These are phyloP conservation scores for Drosophila truncata DNA, from an alignment of 1,140 invertebrate species.

Conservation along the genomic window DNA sequence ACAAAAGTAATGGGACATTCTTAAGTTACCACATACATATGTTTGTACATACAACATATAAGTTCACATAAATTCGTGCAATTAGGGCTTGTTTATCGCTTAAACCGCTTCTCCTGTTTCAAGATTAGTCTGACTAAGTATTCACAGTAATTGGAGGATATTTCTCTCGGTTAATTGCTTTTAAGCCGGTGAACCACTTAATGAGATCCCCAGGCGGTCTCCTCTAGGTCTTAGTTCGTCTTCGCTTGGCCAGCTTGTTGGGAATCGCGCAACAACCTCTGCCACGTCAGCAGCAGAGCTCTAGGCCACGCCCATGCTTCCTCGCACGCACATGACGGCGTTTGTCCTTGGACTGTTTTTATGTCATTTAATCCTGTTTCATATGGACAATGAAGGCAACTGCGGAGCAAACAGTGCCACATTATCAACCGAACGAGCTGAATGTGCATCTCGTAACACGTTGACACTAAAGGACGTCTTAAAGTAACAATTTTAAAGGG, in stretches of 20 bases:
- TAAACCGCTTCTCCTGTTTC: constrained; percentile 19
- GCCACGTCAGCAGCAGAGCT: constrained; percentile 22
- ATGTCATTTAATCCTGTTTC: constrained; percentile 66
- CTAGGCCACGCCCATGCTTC: constrained; percentile 38
- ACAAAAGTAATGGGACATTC: not conserved
- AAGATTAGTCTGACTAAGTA: constrained; percentile 17
- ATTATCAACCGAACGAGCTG: constrained; percentile 31
- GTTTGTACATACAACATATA: too few relatives aligned
- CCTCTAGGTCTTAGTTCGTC: constrained; percentile 1
- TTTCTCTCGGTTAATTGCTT: constrained; percentile 50
- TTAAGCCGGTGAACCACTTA: constrained; percentile 31
- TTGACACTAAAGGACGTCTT: not conserved
- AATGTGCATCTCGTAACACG: constrained; percentile 6
- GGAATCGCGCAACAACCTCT: constrained; percentile 35
- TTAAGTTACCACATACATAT: not conserved
- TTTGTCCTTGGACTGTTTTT: constrained; percentile 68
- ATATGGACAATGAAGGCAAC: constrained; percentile 37
- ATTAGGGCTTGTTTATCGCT: constrained; percentile 10
- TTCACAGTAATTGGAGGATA: constrained; percentile 50
- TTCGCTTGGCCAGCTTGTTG: constrained; percentile 30
- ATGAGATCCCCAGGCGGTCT: constrained; percentile 51
- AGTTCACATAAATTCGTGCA: not conserved
- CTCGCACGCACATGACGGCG: constrained; percentile 23
- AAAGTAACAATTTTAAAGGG: not conserved
- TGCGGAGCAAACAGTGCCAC: constrained; percentile 41